A percentile compares a stretch with the other conserved stretches of the same genome.
Evolutionary conservation across 1,140 invertebrate genomes (phyloP).

Genomic region (Eciton burchellii): DNA sequence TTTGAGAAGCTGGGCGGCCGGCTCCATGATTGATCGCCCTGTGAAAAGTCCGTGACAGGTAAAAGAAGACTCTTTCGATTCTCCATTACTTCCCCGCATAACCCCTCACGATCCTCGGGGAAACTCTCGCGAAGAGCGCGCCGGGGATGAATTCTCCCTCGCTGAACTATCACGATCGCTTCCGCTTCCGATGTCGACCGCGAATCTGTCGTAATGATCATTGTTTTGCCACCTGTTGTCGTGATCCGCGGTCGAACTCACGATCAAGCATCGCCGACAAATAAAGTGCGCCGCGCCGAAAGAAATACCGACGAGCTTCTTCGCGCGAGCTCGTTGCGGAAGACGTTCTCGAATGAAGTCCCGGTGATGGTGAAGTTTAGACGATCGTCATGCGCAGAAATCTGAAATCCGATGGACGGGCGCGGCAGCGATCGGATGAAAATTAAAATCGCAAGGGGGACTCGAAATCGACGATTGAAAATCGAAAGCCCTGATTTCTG

Average conservation of each 20-base stretch:
- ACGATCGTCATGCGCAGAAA: no score
- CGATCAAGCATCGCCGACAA: neutral
- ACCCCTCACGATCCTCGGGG: neutral
- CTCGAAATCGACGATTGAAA: no score
- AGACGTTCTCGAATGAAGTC: no score
- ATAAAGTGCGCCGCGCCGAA: neutral
- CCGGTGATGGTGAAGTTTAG: no score
- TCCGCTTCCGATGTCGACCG: neutral
- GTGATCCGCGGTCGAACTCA: neutral
- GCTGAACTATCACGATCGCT: neutral
- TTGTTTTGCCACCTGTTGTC: constrained; percentile 43
- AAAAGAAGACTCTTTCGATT: no score
- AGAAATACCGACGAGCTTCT: neutral
- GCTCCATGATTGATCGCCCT: constrained; percentile 52
- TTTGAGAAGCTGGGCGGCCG: constrained; percentile 31
- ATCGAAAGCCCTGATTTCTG: no score
- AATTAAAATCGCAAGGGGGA: no score
- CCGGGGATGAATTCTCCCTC: neutral
- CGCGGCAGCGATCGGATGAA: no score
- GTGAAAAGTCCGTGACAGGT: constrained; percentile 56
- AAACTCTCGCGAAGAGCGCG: constrained; percentile 7
- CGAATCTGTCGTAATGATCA: constrained; percentile 21
- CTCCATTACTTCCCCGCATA: neutral
- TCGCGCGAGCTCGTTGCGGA: no score
- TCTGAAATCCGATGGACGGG: no score